Evolutionary conservation across 2,888 invertebrate species (phyloP).

Genomic region (Xestoiulus laeticollis): DNA sequence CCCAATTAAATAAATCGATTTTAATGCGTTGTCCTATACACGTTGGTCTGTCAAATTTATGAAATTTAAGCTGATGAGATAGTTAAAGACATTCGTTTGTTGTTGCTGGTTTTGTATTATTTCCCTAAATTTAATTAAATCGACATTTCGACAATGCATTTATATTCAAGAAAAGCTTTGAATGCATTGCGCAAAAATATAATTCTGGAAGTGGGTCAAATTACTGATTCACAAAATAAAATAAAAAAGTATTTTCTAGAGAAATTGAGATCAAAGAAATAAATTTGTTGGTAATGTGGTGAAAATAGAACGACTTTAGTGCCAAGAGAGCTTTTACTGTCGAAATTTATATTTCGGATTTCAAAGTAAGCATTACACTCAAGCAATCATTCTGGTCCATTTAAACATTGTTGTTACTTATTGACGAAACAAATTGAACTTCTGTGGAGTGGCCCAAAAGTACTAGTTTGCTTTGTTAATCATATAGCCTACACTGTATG

Average conservation of each 20-base stretch:
- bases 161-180: background rate
- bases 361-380: background rate
- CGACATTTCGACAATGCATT: background rate
- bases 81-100: background rate
- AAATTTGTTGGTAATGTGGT: background rate
- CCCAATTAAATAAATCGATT: constrained; percentile 2
- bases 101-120: background rate
- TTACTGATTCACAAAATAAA: background rate
- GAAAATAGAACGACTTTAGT: background rate
- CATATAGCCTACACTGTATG: no score
- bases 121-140: background rate
- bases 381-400: background rate
- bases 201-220: background rate
- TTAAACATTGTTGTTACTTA: background rate
- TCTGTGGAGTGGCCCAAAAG: no score
- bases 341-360: background rate
- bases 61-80: background rate
- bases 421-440: background rate
- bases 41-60: background rate
- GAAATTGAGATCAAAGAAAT: background rate
- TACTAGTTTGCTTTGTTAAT: no score
- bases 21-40: background rate
- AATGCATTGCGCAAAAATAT: constrained; percentile 15
- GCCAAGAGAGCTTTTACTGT: background rate
- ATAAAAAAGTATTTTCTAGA: background rate